Conservation (phyloP, 2,888 invertebrate genomes). For the Drosophila demipolita region DNA sequence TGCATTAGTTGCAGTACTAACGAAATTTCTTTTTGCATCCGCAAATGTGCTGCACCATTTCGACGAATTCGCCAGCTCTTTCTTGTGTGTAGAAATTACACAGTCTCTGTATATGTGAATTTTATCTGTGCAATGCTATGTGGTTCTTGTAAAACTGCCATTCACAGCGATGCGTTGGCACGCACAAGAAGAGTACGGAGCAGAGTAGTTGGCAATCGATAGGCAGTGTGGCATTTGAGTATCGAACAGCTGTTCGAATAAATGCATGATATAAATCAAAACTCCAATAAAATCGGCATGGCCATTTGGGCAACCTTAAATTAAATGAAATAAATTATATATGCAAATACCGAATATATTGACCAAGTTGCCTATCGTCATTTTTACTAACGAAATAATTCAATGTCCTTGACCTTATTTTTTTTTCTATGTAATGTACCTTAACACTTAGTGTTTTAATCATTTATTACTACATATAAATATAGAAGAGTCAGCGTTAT, state of each 20-base stretch:
- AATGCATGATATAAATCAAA: not conserved
- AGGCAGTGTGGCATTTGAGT: slow-evolving; percentile 35
- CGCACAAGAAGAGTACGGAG: slow-evolving; percentile 23
- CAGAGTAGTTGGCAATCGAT: slow-evolving; percentile 27
- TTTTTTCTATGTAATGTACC: not conserved
- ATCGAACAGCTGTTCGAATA: slow-evolving; percentile 36
- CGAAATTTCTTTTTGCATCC: slow-evolving; percentile 33
- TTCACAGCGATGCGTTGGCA: slow-evolving; percentile 52
- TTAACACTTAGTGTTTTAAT: slow-evolving; percentile 17
- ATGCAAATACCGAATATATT: slow-evolving; percentile 4
- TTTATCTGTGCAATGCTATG: slow-evolving; percentile 65
- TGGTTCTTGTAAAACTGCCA: slow-evolving; percentile 62
- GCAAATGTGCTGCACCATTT: slow-evolving; percentile 40
- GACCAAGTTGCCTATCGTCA: not conserved
- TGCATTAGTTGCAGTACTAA: slow-evolving; percentile 13
- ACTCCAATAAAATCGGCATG: not conserved
- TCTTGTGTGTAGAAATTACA: slow-evolving; percentile 62
- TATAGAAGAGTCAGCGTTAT: slow-evolving; percentile 28
- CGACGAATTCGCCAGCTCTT: slow-evolving; percentile 37
- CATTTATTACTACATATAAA: slow-evolving; percentile 53
- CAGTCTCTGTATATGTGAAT: slow-evolving; percentile 67
- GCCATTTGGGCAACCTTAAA: not conserved
- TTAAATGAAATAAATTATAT: not conserved
- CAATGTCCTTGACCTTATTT: slow-evolving; percentile 4
- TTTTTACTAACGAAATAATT: not conserved